phyloP scores from a whole-genome alignment of 1,140 invertebrate species.

The Apis dorsata region DNA sequence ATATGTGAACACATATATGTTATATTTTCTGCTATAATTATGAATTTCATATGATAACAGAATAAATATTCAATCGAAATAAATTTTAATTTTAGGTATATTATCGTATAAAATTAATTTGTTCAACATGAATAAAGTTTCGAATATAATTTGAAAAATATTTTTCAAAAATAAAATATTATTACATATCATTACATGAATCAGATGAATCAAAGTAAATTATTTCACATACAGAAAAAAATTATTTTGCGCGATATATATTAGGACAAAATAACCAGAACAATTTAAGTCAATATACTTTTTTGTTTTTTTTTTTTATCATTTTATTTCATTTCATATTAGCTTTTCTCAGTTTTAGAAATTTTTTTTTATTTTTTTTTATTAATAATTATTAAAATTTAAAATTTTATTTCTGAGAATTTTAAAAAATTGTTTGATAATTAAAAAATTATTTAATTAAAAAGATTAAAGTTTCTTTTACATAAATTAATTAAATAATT shows the following conservation, averaged over 20 bases:
- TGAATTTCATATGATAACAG: constrained; percentile 26
- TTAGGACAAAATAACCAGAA: constrained; percentile 34
- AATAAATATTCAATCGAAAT: not conserved
- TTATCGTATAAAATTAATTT: not conserved
- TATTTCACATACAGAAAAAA: constrained; percentile 13
- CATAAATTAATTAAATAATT: too few relatives aligned
- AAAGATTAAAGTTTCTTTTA: too few relatives aligned
- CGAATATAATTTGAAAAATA: not conserved
- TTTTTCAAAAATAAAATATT: not conserved
- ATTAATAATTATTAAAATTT: not conserved
- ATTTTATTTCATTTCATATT: too few relatives aligned
- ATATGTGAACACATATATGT: not conserved
- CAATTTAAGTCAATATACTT: not conserved
- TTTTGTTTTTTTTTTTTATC: not conserved
- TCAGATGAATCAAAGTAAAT: constrained; percentile 23
- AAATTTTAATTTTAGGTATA: not conserved
- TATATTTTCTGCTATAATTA: constrained; percentile 27
- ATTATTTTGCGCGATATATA: not conserved
- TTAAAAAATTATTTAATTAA: not conserved
- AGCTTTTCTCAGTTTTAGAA: not conserved
- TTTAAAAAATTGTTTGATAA: not conserved
- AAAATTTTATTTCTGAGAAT: not conserved
- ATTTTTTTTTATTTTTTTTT: not conserved
- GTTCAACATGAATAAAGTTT: not conserved
- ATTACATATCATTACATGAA: not conserved